Conservation (phyloP, 2,888 invertebrate genomes). For the Harpagoxenus sublaevis region DNA sequence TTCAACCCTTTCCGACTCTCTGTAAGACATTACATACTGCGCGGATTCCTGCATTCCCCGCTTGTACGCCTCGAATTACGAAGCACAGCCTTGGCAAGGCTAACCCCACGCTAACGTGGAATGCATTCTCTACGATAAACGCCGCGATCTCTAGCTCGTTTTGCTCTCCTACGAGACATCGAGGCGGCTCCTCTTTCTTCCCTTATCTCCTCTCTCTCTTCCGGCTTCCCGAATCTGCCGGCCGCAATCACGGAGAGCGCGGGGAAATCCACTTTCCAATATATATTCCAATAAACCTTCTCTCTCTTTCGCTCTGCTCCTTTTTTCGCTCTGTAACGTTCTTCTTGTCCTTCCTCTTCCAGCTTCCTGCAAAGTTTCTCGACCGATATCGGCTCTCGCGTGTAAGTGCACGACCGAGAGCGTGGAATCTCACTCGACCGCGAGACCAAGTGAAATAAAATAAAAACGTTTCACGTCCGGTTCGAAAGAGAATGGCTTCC, state of each 20-base stretch:
- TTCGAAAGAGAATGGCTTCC: conserved; percentile 34
- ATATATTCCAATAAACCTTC: conserved; percentile 14
- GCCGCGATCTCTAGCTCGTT: background rate
- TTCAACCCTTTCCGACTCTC: conserved; percentile 27
- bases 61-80: conserved; percentile 34
- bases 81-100: conserved; percentile 46
- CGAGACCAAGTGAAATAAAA: conserved; percentile 21
- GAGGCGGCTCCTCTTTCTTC: background rate
- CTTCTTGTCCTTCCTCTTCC: conserved; percentile 21
- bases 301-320: background rate
- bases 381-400: conserved; percentile 21
- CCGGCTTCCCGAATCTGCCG: conserved; percentile 24
- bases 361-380: conserved; percentile 36
- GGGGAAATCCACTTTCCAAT: conserved; percentile 17
- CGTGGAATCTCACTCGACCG: conserved; percentile 24
- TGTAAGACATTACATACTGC: conserved; percentile 20
- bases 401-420: conserved; percentile 10
- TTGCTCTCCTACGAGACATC: background rate
- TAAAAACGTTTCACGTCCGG: conserved; percentile 35
- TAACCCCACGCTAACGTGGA: background rate
- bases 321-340: background rate
- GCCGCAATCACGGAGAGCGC: background rate
- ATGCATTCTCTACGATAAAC: conserved; percentile 27
- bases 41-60: conserved; percentile 30
- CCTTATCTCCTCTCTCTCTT: background rate